Evolutionary conservation across 2,113 vertebrate species (phyloP).

Genomic region (Okapia johnstoni): DNA sequence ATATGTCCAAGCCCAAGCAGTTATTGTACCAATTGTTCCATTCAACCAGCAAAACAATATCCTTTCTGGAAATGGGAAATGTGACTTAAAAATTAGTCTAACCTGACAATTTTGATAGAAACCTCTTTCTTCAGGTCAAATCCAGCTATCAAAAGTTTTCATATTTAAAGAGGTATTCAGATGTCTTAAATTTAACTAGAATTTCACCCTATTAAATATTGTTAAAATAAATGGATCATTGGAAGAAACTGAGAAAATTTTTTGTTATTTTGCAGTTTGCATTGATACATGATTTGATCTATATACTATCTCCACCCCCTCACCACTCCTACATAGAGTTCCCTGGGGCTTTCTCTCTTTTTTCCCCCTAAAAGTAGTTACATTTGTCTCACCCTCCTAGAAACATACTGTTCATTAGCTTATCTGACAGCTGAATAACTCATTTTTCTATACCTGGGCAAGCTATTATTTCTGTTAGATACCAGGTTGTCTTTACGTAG

Average conservation of each 20-base stretch:
- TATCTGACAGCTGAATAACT: slow-evolving; percentile 19
- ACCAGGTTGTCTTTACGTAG: neutral
- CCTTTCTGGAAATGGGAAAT: slow-evolving; percentile 69
- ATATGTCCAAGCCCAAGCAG: slow-evolving; percentile 82
- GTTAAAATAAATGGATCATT: neutral
- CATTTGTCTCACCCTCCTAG: neutral
- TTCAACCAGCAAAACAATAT: slow-evolving; percentile 89
- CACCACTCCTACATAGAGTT: neutral
- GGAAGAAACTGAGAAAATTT: neutral
- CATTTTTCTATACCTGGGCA: neutral
- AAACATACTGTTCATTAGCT: neutral
- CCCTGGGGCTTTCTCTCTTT: neutral
- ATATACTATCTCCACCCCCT: neutral
- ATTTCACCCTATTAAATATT: neutral
- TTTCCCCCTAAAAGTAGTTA: neutral
- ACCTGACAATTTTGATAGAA: slow-evolving; percentile 20
- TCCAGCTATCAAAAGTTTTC: neutral
- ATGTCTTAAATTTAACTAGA: neutral
- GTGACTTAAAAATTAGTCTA: slow-evolving; percentile 30
- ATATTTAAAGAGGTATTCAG: neutral
- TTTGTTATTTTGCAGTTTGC: slow-evolving; percentile 24
- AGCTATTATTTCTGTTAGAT: slow-evolving; percentile 17
- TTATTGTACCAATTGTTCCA: slow-evolving; percentile 86
- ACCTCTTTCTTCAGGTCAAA: slow-evolving; percentile 30
- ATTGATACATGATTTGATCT: neutral